Conservation (phyloP, 2,888 invertebrate species). For the Imbricaverruca yamaguchii region DNA sequence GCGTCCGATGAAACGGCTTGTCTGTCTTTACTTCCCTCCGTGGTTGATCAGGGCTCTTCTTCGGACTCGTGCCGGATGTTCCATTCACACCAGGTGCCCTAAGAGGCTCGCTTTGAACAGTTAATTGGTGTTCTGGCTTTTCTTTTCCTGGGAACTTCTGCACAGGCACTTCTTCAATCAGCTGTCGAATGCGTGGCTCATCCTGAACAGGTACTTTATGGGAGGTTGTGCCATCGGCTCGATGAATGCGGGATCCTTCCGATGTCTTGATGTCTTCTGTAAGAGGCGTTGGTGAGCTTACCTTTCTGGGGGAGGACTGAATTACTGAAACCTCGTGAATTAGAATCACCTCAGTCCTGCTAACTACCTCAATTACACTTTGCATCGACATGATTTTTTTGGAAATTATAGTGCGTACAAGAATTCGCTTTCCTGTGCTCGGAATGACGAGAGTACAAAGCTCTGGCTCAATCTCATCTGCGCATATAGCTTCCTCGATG, state of each 20-base stretch:
- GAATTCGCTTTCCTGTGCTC: conserved; percentile 47
- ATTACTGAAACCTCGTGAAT: background rate
- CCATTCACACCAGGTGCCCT: no score
- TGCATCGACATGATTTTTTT: conserved; percentile 59
- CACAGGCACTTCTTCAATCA: no score
- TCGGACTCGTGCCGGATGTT: no score
- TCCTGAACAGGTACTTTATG: no score
- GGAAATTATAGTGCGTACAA: conserved; percentile 54
- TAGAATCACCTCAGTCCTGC: conserved; percentile 34
- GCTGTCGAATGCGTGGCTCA: no score
- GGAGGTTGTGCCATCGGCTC: no score
- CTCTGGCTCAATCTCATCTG: conserved; percentile 54
- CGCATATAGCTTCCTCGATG: conserved; percentile 36
- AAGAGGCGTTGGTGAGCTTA: no score
- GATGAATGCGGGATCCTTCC: background rate
- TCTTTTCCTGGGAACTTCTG: no score
- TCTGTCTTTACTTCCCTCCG: no score
- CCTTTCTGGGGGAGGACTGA: background rate
- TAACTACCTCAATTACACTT: conserved; percentile 58
- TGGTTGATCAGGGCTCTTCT: no score
- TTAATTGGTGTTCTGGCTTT: no score
- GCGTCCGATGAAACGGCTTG: background rate
- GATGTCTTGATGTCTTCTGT: background rate
- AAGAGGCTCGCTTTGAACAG: no score
- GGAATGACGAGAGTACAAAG: conserved; percentile 53